Conservation (phyloP, 2,888 invertebrate species). For the Epiblema foenella region DNA sequence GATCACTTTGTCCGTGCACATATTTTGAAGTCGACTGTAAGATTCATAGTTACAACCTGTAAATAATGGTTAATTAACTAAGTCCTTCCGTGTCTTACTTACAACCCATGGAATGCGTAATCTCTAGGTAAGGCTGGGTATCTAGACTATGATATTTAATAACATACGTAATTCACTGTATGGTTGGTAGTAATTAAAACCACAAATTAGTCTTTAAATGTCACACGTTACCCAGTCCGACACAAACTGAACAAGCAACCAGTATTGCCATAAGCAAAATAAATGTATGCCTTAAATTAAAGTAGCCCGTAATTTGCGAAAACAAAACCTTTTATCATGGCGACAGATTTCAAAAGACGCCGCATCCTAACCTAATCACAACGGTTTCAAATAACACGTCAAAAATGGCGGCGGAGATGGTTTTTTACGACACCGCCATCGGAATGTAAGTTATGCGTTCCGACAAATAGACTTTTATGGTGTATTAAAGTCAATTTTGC, state of each 20-base stretch:
- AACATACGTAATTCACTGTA: not conserved
- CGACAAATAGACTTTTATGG: slow-evolving; percentile 46
- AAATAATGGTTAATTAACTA: no score
- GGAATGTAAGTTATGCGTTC: slow-evolving; percentile 38
- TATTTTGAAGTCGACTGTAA: no score
- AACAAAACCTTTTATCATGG: slow-evolving; percentile 24
- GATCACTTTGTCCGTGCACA: no score
- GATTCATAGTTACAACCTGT: no score
- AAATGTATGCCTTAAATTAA: slow-evolving; percentile 26
- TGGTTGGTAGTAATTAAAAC: not conserved
- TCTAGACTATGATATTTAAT: no score
- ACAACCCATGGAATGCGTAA: no score
- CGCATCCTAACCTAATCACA: slow-evolving; percentile 39
- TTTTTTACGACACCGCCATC: slow-evolving; percentile 44
- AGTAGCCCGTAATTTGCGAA: slow-evolving; percentile 33
- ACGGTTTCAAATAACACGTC: slow-evolving; percentile 40
- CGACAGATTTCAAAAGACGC: slow-evolving; percentile 35
- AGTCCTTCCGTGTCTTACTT: no score
- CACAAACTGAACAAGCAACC: not conserved
- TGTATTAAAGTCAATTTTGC: slow-evolving; percentile 45
- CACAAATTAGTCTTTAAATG: not conserved
- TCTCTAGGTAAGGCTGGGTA: no score
- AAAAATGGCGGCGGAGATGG: slow-evolving; percentile 33
- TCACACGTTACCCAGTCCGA: not conserved
- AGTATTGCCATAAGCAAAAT: slow-evolving; percentile 33